Percentiles rank a stretch among this genome's conserved stretches.
These are phyloP conservation scores for Elmis aenea DNA, from an alignment of 2,888 invertebrate species.

Conservation along the genomic window DNA sequence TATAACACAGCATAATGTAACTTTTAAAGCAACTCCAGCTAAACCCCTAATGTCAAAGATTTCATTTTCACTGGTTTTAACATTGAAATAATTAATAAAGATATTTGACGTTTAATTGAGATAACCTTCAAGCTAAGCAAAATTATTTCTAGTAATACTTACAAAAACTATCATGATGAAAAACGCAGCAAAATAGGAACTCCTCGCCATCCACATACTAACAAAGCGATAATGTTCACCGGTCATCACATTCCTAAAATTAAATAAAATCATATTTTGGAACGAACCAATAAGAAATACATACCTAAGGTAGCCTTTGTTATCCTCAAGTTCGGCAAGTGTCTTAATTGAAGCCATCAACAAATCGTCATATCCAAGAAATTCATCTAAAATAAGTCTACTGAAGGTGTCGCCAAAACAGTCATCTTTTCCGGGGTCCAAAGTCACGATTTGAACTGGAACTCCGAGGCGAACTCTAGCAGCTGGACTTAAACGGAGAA, in stretches of 20 bases:
- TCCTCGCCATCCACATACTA: slow-evolving; percentile 92
- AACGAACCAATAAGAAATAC: too few relatives aligned
- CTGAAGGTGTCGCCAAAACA: slow-evolving; percentile 93
- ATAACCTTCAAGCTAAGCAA: too few relatives aligned
- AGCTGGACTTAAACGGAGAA: slow-evolving; percentile 81
- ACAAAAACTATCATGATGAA: slow-evolving; percentile 98
- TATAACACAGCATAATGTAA: too few relatives aligned
- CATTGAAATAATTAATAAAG: too few relatives aligned
- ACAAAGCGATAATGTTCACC: slow-evolving; percentile 99
- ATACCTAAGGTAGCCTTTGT: slow-evolving; percentile 87
- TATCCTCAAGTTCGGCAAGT: slow-evolving; percentile 92
- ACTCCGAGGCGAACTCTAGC: slow-evolving; percentile 85
- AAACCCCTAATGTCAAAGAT: too few relatives aligned
- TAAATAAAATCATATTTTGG: background rate
- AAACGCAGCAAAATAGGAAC: slow-evolving; percentile 92
- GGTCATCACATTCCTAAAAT: slow-evolving; percentile 86
- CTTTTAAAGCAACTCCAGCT: too few relatives aligned
- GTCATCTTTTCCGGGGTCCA: slow-evolving; percentile 81
- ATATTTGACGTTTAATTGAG: too few relatives aligned
- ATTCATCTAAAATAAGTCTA: slow-evolving; percentile 82
- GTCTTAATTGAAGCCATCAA: slow-evolving; percentile 95
- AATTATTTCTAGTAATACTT: too few relatives aligned
- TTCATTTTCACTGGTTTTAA: too few relatives aligned
- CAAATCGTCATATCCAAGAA: slow-evolving; percentile 95
- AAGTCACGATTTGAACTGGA: slow-evolving; percentile 79